Base-by-base conservation (phyloP, 2,797 vertebrate genomes). In the Falco berigora region DNA sequence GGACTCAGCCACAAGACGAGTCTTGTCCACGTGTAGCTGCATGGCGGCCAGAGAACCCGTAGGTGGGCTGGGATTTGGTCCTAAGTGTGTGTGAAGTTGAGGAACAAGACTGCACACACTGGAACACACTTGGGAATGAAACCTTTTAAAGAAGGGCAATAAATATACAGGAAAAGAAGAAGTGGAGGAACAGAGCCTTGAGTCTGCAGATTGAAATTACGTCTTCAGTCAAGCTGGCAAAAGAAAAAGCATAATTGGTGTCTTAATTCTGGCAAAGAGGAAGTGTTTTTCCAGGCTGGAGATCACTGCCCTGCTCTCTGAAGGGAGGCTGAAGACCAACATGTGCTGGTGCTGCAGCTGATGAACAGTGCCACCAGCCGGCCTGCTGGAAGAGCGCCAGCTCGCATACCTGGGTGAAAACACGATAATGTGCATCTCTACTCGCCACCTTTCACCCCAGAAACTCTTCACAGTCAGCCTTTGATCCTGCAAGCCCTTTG, bases 351-450 rank as follows among this genome's bases (percentile, higher is more conserved):
- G 83, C 50, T 92, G 86, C 74, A 44, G 95, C 84, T 94, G 94
- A 90, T 86, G 53, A 95, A 97, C 81, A 96, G 86, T 94, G 95
- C 96, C 96, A 88, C 92, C 95, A 96, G 90, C 93, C 18, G 96
- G 95, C 78, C 67, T 2, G 27, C 81, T 95, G 93, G 92, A 95
- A 93, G 52, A 77, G 42, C 1, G 90, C 95, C 93, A 93, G 86
- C 53, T 79, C 1, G 3, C 61, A 22, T 3, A 13, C 15, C 28
- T 3, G 12, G 68, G 50, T n/a, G 28, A 50, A 78, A 80, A 84
- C 38, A 42, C 73, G 55, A 52, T 36, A 62, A 21, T 2, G 8
- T 22, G 6, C 42, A 46, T 46, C 69, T n/a, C 69, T n/a, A 38
- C 36, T 19, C 11, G 20, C 49, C 22, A 19, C 25, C 63, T 69